Percentiles rank a stretch among this genome's conserved stretches.
Evolutionary conservation across 2,113 vertebrate genomes (phyloP).

Genomic region (Sciurus niger): DNA sequence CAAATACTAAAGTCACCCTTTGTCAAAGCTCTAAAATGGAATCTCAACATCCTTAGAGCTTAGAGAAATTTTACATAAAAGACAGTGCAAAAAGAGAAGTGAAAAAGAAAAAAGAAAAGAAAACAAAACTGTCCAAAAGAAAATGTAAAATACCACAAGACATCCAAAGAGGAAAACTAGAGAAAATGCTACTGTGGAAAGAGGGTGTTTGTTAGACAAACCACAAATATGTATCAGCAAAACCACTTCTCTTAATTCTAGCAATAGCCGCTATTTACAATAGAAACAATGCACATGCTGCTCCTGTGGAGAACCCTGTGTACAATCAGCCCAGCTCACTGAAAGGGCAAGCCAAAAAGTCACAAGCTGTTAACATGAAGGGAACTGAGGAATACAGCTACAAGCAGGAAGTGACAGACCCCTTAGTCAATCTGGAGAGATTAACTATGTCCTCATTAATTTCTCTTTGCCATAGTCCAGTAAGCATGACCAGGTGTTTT

Average conservation of each 20-base stretch:
- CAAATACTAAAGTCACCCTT: slow-evolving; percentile 34
- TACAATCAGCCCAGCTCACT: background rate
- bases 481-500: slow-evolving; percentile 58
- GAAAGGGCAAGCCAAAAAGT: slow-evolving; percentile 53
- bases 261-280: background rate
- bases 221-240: slow-evolving; percentile 73
- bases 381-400: slow-evolving; percentile 24
- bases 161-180: slow-evolving; percentile 56
- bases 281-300: background rate
- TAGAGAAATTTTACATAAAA: slow-evolving; percentile 22
- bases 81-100: background rate
- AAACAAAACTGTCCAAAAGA: slow-evolving; percentile 5
- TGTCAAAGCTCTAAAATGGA: slow-evolving; percentile 43
- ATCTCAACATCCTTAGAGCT: slow-evolving; percentile 50
- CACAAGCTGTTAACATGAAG: slow-evolving; percentile 58
- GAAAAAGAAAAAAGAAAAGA: background rate
- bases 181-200: slow-evolving; percentile 63
- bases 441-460: slow-evolving; percentile 60
- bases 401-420: slow-evolving; percentile 64
- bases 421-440: slow-evolving; percentile 60
- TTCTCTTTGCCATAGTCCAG: slow-evolving; percentile 54
- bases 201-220: slow-evolving; percentile 55
- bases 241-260: slow-evolving; percentile 69
- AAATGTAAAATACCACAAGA: slow-evolving; percentile 52
- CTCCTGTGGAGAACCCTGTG: rapidly evolving